Conservation (phyloP, 2,797 vertebrate genomes). For the Anolis apletophallus region DNA sequence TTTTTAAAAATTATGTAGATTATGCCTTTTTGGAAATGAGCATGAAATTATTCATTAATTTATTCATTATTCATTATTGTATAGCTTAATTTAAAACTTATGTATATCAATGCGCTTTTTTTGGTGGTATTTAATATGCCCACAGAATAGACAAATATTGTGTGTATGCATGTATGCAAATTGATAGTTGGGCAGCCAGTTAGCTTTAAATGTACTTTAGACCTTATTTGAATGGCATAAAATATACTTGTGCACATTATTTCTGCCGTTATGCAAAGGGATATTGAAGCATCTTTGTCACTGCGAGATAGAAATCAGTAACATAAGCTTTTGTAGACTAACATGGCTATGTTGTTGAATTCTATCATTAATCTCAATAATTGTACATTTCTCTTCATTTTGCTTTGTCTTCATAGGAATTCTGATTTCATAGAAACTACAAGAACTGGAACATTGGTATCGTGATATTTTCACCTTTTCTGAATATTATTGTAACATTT, state of each 20-base stretch:
- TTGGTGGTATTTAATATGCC: constrained; percentile 1
- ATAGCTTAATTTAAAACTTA: neutral
- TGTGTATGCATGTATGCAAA: neutral
- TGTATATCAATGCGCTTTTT: neutral
- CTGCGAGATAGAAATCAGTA: too few species aligned
- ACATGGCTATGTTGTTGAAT: too few species aligned
- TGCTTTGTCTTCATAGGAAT: too few species aligned
- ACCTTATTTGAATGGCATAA: neutral
- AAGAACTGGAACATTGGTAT: neutral
- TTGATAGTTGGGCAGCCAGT: neutral
- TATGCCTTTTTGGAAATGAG: constrained; percentile 52
- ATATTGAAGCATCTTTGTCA: too few species aligned
- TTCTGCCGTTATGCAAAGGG: neutral
- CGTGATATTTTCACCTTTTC: neutral
- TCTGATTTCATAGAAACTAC: neutral
- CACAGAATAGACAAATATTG: constrained; percentile 24
- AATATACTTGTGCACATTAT: neutral
- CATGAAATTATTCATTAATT: constrained; percentile 16
- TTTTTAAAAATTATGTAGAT: constrained; percentile 55
- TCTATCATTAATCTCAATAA: too few species aligned
- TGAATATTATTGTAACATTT: neutral
- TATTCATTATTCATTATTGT: constrained; percentile 39
- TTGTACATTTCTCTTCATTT: neutral
- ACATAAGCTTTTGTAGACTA: too few species aligned
- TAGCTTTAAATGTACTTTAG: neutral